Base-by-base conservation (phyloP, 2,797 vertebrate species). In the Pipistrellus pipistrellus region DNA sequence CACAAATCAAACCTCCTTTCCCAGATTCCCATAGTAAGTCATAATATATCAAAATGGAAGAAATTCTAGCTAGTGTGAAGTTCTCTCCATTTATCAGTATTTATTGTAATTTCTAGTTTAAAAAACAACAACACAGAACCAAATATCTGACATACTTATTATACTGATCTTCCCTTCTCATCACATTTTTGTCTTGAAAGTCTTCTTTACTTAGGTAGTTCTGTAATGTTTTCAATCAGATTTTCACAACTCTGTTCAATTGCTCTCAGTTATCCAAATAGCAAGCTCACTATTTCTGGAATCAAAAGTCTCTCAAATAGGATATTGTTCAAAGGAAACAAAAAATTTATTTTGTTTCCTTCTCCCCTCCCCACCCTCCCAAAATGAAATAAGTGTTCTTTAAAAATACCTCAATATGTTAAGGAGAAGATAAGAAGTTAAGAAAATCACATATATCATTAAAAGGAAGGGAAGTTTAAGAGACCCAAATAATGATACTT, bases 211-310 rank as follows among this genome's bases (percentile, higher is more conserved):
- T 8, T 48, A 64, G 10, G 8, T 23, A 84, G 14, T 20, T 51
- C 20, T 38, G 1, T 17, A 48, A 8, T 48, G 20, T 9, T 41
- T 66, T 85, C 46, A 35, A 25, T 30, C 6, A 91, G 38, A 76
- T 38, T 11, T 82, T 85, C 64, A 51, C 21, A 64, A 32, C 32
- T 64, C 23, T 66, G 20, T 62, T 78, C 44, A 68, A 20, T 66
- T 72, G 17, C 71, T 91, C 32, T 77, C 6, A 64, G n/a, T 80
- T 71, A 3, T 95, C 17, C 8, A 84, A 68, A 90, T 71, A 91
- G 35, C 23, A 72, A 88, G 18, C 3, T 75, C 41, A 44, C 17
- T 44, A 83, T 72, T 88, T 94, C 41, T 55, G 32, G 41, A 73
- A 38, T 18, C 5, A 72, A 2, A 82, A 53, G 1, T 27, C 46